Base-by-base conservation (phyloP, 2,797 vertebrate genomes). In the Aplochiton taeniatus region DNA sequence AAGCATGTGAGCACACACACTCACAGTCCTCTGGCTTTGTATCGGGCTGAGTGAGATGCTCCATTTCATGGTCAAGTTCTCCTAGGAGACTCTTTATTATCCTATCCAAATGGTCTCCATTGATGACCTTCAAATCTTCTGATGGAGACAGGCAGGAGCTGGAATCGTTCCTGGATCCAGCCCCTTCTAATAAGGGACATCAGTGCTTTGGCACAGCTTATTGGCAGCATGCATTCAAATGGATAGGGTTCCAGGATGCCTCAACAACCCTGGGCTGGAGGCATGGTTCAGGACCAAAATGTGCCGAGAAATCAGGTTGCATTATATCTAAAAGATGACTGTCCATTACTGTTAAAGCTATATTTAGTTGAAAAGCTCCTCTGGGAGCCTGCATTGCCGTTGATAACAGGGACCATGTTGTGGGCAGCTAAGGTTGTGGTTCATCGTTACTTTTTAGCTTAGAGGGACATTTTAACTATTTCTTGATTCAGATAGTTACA, bases 131-230 rank as follows among this genome's bases (percentile, higher is more conserved):
- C 78, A 85, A 73, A 81, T 83, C 81, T 84, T 80, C 72, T 58
- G 76, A 71, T n/a, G 69, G 80, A 79, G 84, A 83, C 79, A n/a
- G 9, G 74, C 60, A 70, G 78, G 69, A 70, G 76, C 78, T 88
- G 88, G 87, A 89, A 68, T 82, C 79, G 83, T 90, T 92, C 90
- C 89, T 90, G 83, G 80, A 88, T 79, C 58, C 77, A 72, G 82
- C 73, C 70, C 78, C 82, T 89, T 85, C 83, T 91, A 91, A 93
- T 91, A 86, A 92, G 86, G 80, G 85, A 83, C 86, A 88, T 90
- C 85, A 82, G 80, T 81, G 78, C 81, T 86, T 89, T 89, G 91
- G 88, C 90, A 87, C 74, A 63, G 81, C 78, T 89, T 84, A 84
- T 85, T 88, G 89, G 90, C 90, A 86, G 77, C 70, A 19, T 71